These are phyloP conservation scores for Sebastes cheni DNA, from an alignment of 2,797 vertebrate genomes.

Conservation along the genomic window DNA sequence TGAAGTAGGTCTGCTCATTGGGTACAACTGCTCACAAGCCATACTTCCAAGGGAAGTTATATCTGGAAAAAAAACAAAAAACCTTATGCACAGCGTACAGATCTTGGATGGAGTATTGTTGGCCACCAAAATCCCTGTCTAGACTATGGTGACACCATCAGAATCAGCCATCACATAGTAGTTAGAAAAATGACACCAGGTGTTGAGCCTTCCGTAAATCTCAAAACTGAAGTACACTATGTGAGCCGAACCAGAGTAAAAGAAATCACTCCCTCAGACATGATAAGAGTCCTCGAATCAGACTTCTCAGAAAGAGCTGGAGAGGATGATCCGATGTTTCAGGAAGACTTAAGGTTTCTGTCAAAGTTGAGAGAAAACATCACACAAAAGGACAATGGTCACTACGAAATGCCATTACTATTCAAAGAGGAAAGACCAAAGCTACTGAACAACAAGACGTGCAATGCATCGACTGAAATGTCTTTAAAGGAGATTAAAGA, in stretches of 20 bases:
- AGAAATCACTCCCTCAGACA: neutral
- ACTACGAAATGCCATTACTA: neutral
- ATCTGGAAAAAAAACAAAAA: neutral
- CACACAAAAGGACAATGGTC: neutral
- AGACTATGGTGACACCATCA: neutral
- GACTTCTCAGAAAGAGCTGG: constrained; percentile 2
- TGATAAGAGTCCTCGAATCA: neutral
- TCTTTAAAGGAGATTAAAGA: constrained; percentile 3
- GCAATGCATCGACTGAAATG: neutral
- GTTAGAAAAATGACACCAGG: constrained; percentile 10
- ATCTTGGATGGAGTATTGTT: constrained; percentile 18
- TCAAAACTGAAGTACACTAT: neutral
- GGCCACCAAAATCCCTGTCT: neutral
- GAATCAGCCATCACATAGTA: constrained; percentile 6
- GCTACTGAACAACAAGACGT: neutral
- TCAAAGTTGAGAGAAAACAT: constrained; percentile 4
- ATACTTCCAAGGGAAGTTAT: neutral
- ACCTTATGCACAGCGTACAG: neutral
- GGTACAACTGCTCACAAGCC: neutral
- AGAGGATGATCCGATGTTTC: constrained; percentile 1
- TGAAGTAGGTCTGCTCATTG: neutral
- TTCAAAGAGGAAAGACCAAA: neutral
- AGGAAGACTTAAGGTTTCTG: constrained; percentile 14
- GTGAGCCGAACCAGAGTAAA: neutral
- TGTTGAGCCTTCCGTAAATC: neutral